Percentiles rank a stretch among this genome's conserved stretches.
Evolutionary conservation across 2,797 vertebrate species (phyloP).

Genomic region (Dermochelys coriacea): DNA sequence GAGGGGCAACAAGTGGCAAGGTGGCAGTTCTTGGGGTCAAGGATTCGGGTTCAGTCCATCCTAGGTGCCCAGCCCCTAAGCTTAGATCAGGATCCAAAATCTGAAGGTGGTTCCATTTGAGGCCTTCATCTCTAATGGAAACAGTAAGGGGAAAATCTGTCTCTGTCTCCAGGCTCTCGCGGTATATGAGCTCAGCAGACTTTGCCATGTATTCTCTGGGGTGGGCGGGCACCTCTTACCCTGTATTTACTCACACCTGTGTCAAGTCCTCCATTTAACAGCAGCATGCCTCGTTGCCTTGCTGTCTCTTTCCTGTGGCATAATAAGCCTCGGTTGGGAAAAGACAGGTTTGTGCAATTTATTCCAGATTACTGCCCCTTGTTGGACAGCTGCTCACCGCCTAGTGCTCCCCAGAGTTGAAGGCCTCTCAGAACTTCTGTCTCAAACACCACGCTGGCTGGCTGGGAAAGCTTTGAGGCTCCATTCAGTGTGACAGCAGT

Average conservation of each 20-base stretch:
- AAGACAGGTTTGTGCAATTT: slow-evolving; percentile 48
- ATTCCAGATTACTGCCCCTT: slow-evolving; percentile 60
- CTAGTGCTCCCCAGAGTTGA: slow-evolving; percentile 61
- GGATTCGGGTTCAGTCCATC: neutral
- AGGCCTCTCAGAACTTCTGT: slow-evolving; percentile 54
- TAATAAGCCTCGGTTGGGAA: slow-evolving; percentile 36
- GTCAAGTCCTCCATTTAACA: slow-evolving; percentile 51
- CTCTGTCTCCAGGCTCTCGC: neutral
- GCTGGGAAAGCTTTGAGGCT: slow-evolving; percentile 66
- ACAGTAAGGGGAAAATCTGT: neutral
- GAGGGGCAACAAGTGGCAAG: neutral
- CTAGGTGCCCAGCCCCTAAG: neutral
- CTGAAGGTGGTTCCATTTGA: neutral
- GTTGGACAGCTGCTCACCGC: slow-evolving; percentile 70
- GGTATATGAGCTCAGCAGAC: neutral
- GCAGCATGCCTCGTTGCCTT: slow-evolving; percentile 50
- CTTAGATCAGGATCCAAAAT: neutral
- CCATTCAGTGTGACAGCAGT: slow-evolving; percentile 62
- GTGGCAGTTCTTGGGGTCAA: no score
- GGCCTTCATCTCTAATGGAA: neutral
- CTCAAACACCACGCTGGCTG: slow-evolving; percentile 14
- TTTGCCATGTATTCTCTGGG: slow-evolving; percentile 16
- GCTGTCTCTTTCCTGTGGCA: slow-evolving; percentile 50
- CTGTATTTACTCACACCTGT: slow-evolving; percentile 34
- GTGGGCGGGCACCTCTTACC: neutral